Base-by-base conservation (phyloP, 2,797 vertebrate genomes). In the Cirrhinus mrigala region DNA sequence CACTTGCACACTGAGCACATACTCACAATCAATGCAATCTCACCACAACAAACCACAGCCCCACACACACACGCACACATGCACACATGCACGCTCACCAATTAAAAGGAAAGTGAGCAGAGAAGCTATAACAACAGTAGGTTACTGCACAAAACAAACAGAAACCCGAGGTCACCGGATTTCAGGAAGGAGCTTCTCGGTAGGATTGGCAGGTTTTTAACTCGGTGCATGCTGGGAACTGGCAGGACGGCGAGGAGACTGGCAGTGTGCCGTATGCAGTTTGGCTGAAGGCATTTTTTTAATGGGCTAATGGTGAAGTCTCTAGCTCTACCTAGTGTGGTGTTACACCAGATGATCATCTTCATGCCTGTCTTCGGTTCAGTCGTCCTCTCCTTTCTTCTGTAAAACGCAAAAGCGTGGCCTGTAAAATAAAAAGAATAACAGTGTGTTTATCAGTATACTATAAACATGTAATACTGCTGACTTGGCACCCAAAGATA, bases 391-490 rank as follows among this genome's bases (percentile, higher is more conserved):
- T 93, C 91, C 91, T 88, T 89, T 89, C 90, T 90, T 94, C 90
- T 92, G 90, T 48, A 96, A 92, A 90, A 96, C 92, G 92, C 95
- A 95, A 90, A 95, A 98, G 52, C 97, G 94, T 0, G 95, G 94
- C 90, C 98, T 98, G 87, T 69, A 76, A 85, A 90, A 82, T 88
- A 92, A 37, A 88, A 89, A 52, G 22, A 79, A 62, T 54, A 14
- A 33, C 4, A 22, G 20, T 40, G 37, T 20, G 22, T 14, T 83
- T 37, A 76, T 20, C 40, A 60, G 29, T 79, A 58, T n/a, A 74
- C 24, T 37, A 44, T 74, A 78, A 64, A 70, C 16, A 60, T 74
- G 15, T 46, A 54, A 78, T 48, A 71, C 16, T 66, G 62, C 54
- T 78, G 68, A 18, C 73, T 68, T 40, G 22, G 68, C 44, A 37